phyloP scores from a whole-genome alignment of 2,113 vertebrate genomes.

The Hippocampus comes region DNA sequence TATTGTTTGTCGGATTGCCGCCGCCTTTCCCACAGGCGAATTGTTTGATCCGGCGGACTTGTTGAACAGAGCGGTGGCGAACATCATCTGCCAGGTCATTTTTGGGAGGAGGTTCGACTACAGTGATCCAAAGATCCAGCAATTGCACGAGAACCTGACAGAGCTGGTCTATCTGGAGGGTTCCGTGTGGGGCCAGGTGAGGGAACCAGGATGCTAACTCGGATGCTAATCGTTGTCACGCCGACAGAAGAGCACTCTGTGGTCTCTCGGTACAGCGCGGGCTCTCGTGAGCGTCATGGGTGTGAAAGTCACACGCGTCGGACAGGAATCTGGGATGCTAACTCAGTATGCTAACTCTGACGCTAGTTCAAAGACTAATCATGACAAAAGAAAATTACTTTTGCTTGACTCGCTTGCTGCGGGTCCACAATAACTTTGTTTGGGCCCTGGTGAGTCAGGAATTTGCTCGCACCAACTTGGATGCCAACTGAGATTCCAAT shows the following conservation, averaged over 20 bases:
- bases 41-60: conserved; percentile 78
- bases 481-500: no score
- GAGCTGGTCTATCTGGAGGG: conserved; percentile 63
- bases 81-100: conserved; percentile 83
- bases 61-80: conserved; percentile 80
- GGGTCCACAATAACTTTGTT: no score
- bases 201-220: background rate
- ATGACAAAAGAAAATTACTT: no score
- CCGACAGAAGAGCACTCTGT: background rate
- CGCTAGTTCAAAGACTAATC: no score
- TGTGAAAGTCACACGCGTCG: no score
- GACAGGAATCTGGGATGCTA: background rate
- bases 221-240: background rate
- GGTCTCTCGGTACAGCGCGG: no score
- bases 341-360: background rate
- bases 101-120: conserved; percentile 83
- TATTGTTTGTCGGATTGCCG: background rate
- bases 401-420: no score
- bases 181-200: conserved; percentile 74
- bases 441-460: no score
- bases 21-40: conserved; percentile 61
- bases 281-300: no score
- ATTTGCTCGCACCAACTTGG: no score
- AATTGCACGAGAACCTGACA: conserved; percentile 72
- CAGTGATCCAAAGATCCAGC: conserved; percentile 73